Evolutionary conservation across 1,140 invertebrate species (phyloP).

Genomic region (Palaemon carinicauda): DNA sequence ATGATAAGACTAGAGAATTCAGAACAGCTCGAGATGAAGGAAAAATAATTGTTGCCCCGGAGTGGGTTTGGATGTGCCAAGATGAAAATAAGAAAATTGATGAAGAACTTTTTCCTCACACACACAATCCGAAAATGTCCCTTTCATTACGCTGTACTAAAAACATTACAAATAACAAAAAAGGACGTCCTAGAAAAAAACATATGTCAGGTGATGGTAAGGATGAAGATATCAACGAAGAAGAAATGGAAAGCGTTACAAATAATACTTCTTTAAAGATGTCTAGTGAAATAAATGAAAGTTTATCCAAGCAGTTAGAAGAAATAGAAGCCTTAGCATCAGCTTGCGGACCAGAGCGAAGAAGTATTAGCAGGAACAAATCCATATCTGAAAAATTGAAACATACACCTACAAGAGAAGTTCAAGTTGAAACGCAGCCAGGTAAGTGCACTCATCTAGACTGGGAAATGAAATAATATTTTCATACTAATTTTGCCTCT

Average conservation of each 20-base stretch:
- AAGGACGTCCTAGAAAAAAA: constrained; percentile 59
- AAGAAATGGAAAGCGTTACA: neutral
- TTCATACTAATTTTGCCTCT: neutral
- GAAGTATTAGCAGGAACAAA: neutral
- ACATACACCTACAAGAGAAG: constrained; percentile 12
- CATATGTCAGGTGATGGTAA: neutral
- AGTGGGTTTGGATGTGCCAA: constrained; percentile 66
- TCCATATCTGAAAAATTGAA: constrained; percentile 3
- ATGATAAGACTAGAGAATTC: constrained; percentile 66
- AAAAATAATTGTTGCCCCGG: constrained; percentile 67
- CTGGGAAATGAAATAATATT: no score
- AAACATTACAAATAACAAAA: constrained; percentile 59
- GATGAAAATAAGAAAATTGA: constrained; percentile 65
- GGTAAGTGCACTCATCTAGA: no score
- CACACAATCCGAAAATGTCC: constrained; percentile 65
- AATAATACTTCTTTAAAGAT: neutral
- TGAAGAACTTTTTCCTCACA: constrained; percentile 66
- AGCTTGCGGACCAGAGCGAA: neutral
- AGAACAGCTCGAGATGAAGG: constrained; percentile 64
- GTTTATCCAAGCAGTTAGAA: constrained; percentile 45
- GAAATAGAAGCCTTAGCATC: constrained; percentile 39
- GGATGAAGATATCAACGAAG: neutral
- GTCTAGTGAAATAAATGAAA: constrained; percentile 54
- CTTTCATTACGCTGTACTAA: constrained; percentile 60
- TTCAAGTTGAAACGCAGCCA: constrained; percentile 32